phyloP scores from a whole-genome alignment of 2,888 invertebrate species.

The Tachina lurida region DNA sequence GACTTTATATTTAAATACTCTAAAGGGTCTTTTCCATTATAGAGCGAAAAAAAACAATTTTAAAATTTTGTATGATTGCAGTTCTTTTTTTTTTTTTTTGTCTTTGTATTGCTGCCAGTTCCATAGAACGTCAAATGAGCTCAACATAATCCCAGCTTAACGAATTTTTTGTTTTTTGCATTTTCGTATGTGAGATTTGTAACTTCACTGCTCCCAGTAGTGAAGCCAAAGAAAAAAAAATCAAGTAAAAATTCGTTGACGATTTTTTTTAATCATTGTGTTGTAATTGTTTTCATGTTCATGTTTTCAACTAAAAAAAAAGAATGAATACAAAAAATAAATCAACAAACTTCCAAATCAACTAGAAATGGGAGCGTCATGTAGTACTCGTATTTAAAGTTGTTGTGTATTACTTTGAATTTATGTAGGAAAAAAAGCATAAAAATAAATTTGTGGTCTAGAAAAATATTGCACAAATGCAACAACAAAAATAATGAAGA shows the following conservation, averaged over 20 bases:
- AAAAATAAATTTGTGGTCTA: not conserved
- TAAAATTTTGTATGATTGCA: not conserved
- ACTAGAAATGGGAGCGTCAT: conserved; percentile 44
- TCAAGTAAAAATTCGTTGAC: conserved; percentile 15
- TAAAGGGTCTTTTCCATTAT: not conserved
- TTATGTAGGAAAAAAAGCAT: not conserved
- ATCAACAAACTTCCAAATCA: conserved; percentile 26
- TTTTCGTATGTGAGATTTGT: conserved; percentile 25
- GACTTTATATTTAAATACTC: not conserved
- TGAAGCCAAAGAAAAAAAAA: not conserved
- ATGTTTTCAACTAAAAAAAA: conserved; percentile 28
- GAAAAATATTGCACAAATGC: conserved; percentile 26
- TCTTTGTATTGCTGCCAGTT: conserved; percentile 7
- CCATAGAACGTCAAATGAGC: conserved; percentile 19
- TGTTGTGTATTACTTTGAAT: conserved; percentile 21
- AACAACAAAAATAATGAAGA: not conserved
- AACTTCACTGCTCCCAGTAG: conserved; percentile 32
- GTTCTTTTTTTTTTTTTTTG: not conserved
- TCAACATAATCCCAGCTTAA: not conserved
- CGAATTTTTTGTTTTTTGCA: not conserved
- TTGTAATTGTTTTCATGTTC: conserved; percentile 55
- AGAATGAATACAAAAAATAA: not conserved
- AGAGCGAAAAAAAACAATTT: not conserved
- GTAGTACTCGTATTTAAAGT: conserved; percentile 22
- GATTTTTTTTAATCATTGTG: conserved; percentile 34